Evolutionary conservation across 2,888 invertebrate genomes (phyloP).

Genomic region (Patella pellucida): DNA sequence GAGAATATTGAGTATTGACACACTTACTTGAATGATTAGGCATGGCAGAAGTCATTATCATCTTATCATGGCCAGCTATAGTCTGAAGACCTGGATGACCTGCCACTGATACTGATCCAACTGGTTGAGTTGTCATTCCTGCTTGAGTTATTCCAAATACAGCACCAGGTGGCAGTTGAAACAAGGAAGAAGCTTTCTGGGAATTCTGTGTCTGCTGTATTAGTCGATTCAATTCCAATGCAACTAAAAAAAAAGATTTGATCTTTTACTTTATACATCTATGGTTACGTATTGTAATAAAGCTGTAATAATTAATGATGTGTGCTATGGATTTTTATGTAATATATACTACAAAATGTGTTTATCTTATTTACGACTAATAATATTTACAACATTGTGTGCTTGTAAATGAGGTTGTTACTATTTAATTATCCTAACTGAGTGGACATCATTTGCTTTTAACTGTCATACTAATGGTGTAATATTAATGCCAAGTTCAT

Average conservation of each 20-base stretch:
- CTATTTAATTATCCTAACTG: too few species aligned
- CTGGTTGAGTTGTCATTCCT: constrained; percentile 3
- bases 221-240: constrained; percentile 54
- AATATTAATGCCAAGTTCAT: neutral
- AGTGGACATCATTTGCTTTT: too few species aligned
- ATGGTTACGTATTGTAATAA: too few species aligned
- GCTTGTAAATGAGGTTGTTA: too few species aligned
- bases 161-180: constrained; percentile 56
- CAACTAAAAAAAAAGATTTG: constrained; percentile 44
- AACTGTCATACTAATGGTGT: neutral
- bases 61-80: constrained; percentile 5
- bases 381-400: too few species aligned
- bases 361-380: too few species aligned
- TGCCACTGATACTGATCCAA: neutral
- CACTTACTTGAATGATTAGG: neutral
- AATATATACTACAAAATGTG: too few species aligned
- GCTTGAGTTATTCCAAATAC: constrained; percentile 23
- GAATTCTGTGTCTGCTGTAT: constrained; percentile 49
- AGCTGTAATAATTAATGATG: too few species aligned
- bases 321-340: too few species aligned
- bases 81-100: neutral
- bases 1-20: neutral
- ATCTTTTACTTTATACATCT: too few species aligned
- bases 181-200: constrained; percentile 40
- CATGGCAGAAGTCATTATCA: constrained; percentile 1